Conservation (phyloP, 2,888 invertebrate genomes). For the Glyphotaelius pellucidus region DNA sequence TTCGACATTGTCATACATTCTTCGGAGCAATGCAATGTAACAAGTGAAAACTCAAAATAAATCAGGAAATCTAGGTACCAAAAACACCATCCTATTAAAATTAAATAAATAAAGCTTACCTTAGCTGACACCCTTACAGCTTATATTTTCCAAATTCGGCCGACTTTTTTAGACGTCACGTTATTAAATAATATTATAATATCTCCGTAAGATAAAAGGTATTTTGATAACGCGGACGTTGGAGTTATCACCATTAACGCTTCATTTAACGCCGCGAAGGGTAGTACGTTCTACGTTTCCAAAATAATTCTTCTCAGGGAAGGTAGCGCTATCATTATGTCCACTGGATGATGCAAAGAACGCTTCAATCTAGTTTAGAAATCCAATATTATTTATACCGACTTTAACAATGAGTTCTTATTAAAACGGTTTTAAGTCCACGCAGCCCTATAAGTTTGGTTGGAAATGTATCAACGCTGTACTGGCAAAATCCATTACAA, state of each 20-base stretch:
- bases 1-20: no score
- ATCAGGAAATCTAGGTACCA: no score
- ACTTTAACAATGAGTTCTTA: no score
- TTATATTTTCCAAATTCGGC: not conserved
- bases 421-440: no score
- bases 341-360: not conserved
- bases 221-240: not conserved
- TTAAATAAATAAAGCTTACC: not conserved
- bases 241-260: not conserved
- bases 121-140: not conserved
- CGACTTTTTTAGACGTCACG: not conserved
- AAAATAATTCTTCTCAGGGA: not conserved
- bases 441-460: no score
- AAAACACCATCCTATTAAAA: not conserved
- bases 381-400: not conserved
- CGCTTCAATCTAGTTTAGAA: not conserved
- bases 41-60: no score
- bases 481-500: no score
- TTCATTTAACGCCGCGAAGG: not conserved
- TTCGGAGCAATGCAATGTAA: no score
- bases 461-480: no score
- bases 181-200: not conserved
- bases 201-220: not conserved
- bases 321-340: not conserved
- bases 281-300: not conserved